A percentile compares a stretch with the other conserved stretches of the same genome.
Evolutionary conservation across 2,888 invertebrate species (phyloP).

Genomic region (Xanthostigma xanthostigma): DNA sequence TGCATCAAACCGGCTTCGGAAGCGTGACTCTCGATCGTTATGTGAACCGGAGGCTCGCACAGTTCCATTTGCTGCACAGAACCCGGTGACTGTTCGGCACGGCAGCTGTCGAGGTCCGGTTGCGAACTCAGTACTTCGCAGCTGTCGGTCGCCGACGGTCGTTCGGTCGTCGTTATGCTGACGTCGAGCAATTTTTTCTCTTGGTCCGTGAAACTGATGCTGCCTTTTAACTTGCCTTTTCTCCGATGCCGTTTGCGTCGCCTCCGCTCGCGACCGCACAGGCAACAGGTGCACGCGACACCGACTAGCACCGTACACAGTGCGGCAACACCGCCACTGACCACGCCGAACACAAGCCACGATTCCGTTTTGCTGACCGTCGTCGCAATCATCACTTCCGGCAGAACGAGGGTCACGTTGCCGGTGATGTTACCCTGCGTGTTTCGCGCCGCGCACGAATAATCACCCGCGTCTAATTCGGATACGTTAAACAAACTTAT

Average conservation of each 20-base stretch:
- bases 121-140: slow-evolving; percentile 51
- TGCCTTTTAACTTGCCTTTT: slow-evolving; percentile 57
- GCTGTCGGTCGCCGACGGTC: slow-evolving; percentile 40
- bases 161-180: slow-evolving; percentile 56
- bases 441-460: slow-evolving; percentile 67
- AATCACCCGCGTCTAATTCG: slow-evolving; percentile 69
- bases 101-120: slow-evolving; percentile 22
- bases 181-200: slow-evolving; percentile 74
- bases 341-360: slow-evolving; percentile 55
- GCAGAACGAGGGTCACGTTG: slow-evolving; percentile 48
- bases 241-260: slow-evolving; percentile 34
- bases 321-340: slow-evolving; percentile 52
- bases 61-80: slow-evolving; percentile 18
- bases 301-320: slow-evolving; percentile 36
- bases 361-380: slow-evolving; percentile 59
- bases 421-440: slow-evolving; percentile 41
- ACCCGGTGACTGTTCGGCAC: slow-evolving; percentile 7
- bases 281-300: slow-evolving; percentile 37
- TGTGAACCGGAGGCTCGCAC: slow-evolving; percentile 27
- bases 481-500: slow-evolving; percentile 70
- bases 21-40: slow-evolving; percentile 35
- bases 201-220: slow-evolving; percentile 74
- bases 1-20: slow-evolving; percentile 11
- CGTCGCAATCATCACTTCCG: slow-evolving; percentile 58
- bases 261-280: slow-evolving; percentile 32